Evolutionary conservation across 2,888 invertebrate genomes (phyloP), one percentile per base, ranked within the genome.

Genomic region (Crepidodera aurea): DNA sequence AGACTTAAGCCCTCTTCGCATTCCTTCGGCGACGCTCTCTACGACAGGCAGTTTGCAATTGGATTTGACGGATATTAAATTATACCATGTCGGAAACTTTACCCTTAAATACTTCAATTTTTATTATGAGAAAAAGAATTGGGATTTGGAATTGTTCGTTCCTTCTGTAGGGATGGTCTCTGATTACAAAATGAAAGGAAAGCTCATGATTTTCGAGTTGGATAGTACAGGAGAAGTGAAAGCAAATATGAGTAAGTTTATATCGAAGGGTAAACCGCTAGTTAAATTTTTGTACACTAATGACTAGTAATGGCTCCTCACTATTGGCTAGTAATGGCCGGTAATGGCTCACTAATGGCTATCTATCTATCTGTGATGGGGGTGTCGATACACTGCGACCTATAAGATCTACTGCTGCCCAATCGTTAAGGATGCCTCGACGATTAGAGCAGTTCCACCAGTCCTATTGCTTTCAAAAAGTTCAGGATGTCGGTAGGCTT

Each of bases 181-280:
- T 0, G 81, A 84, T 54, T 91, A 91, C 77, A 81, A 80, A 8
- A 81, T 91, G 19, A 79, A 84, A 7, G 91, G 91, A 8, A 86
- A 86, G 69, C 82, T 91, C 12, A 81, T 91, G 69, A 84, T 90
- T 85, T 77, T 91, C 73, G 89, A 90, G 0, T 84, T 91, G 27
- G 81, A 83, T n/a, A 91, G 90, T 19, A 8, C 87, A 10, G 27
- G 27, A 51, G 29, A n/a, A 1, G 8, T 6, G 6, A 12, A 7
- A 27, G 34, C 18, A 25, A 42, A 37, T 56, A 10, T 55, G 1
- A 19, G 55, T 55, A 44, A 44, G 55, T 44, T 1, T 54, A n/a
- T n/a, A n/a, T n/a, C n/a, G n/a, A n/a, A n/a, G n/a, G n/a, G n/a
- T n/a, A n/a, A n/a, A n/a, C n/a, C n/a, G n/a, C n/a, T n/a, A n/a